A percentile compares a stretch with the other conserved stretches of the same genome.
Evolutionary conservation across 2,888 invertebrate genomes (phyloP).

Genomic region (Drosophila nigricruria): DNA sequence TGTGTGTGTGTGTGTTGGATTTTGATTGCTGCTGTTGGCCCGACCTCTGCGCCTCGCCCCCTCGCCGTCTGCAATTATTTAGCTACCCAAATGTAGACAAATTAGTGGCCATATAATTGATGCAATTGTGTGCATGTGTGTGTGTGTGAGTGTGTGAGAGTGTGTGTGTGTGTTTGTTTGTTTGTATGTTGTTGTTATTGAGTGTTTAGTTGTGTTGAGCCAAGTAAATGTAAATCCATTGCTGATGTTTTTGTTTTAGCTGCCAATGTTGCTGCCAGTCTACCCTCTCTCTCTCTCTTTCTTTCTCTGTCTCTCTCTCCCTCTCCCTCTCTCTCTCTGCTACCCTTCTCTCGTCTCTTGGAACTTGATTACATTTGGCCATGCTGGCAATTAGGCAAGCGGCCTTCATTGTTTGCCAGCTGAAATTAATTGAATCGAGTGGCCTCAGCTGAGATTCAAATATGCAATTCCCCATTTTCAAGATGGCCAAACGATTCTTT

Average conservation of each 20-base stretch:
- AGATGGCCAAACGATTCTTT: conserved; percentile 5
- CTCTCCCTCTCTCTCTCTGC: not conserved
- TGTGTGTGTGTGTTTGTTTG: conserved; percentile 8
- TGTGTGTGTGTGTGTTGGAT: conserved; percentile 50
- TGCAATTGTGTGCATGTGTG: conserved; percentile 48
- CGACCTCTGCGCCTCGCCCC: not conserved
- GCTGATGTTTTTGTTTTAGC: conserved; percentile 53
- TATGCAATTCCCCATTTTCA: conserved; percentile 48
- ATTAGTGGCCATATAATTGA: conserved; percentile 75
- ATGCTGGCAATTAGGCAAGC: conserved; percentile 65
- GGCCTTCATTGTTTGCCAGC: conserved; percentile 71
- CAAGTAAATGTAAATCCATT: conserved; percentile 58
- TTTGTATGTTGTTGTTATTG: conserved; percentile 37
- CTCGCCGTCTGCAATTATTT: conserved; percentile 58
- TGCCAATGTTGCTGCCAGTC: conserved; percentile 17
- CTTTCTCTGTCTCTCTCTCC: not conserved
- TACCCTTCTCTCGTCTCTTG: not conserved
- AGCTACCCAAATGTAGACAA: conserved; percentile 70
- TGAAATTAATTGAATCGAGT: conserved; percentile 77
- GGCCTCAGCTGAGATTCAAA: conserved; percentile 71
- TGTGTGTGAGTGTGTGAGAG: conserved; percentile 4
- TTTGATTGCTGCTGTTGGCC: conserved; percentile 60
- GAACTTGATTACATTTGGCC: conserved; percentile 70
- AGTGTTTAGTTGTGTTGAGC: conserved; percentile 48
- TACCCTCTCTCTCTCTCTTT: no score